Evolutionary conservation across 2,113 vertebrate genomes (phyloP).

Genomic region (Triplophysa dalaica): DNA sequence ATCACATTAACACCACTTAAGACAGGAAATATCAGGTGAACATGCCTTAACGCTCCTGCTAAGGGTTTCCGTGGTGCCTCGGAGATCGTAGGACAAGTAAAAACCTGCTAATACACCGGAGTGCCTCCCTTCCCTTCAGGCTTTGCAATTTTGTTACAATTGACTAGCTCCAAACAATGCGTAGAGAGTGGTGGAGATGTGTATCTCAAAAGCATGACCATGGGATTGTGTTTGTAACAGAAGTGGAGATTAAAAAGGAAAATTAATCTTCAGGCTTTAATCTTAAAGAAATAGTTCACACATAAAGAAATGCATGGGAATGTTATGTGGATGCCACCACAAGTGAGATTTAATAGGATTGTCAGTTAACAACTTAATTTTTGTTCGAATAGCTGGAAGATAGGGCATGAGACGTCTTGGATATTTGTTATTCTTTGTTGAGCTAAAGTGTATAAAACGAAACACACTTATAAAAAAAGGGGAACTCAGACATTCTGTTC

Average conservation of each 20-base stretch:
- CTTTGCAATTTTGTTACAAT: background rate
- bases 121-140: constrained; percentile 2
- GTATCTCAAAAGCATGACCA: too few relatives aligned
- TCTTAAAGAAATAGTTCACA: too few relatives aligned
- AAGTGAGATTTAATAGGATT: too few relatives aligned
- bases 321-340: background rate
- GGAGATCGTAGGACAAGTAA: background rate
- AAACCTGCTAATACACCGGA: background rate
- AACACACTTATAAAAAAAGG: background rate
- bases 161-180: background rate
- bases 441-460: background rate
- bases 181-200: background rate
- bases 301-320: too few relatives aligned
- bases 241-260: too few relatives aligned
- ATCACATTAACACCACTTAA: background rate
- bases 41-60: background rate
- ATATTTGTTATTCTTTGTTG: background rate
- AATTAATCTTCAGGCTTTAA: too few relatives aligned
- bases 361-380: too few relatives aligned
- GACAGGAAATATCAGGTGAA: constrained; percentile 20
- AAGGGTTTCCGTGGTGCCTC: background rate
- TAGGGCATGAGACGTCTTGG: too few relatives aligned
- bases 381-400: background rate
- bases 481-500: background rate
- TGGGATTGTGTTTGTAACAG: too few relatives aligned